Evolutionary conservation across 2,113 vertebrate species (phyloP).

Genomic region (Pedetes capensis): DNA sequence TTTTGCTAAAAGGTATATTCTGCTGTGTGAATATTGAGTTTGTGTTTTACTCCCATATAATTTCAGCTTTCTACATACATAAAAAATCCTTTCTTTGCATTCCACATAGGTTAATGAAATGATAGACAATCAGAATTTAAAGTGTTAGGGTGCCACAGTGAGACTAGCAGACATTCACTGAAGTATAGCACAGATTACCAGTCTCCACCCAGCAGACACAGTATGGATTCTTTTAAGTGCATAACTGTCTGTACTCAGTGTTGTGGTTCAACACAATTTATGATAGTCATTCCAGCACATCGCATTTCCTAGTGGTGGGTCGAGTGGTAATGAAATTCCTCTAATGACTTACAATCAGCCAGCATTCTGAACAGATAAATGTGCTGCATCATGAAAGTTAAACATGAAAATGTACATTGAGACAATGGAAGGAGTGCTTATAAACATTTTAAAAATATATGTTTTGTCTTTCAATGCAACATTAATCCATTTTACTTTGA

Average conservation of each 20-base stretch:
- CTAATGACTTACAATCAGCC: neutral
- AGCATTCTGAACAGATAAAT: neutral
- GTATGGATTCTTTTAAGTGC: rapidly evolving
- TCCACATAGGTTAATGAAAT: neutral
- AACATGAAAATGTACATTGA: neutral
- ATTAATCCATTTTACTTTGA: neutral
- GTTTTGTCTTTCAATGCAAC: neutral
- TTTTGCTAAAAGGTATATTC: neutral
- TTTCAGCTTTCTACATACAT: slow-evolving; percentile 1
- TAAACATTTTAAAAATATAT: neutral
- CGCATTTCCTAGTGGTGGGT: neutral
- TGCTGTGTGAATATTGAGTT: neutral
- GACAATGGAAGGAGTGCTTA: neutral
- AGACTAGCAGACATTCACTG: neutral
- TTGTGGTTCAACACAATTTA: neutral
- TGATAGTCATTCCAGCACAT: rapidly evolving
- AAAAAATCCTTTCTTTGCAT: neutral
- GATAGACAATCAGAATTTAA: neutral
- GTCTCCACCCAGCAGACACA: neutral
- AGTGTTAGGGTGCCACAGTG: neutral
- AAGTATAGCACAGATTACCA: neutral
- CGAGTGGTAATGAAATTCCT: neutral
- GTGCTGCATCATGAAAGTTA: neutral
- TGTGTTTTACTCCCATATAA: neutral
- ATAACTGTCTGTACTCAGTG: neutral